Percentiles rank a stretch among this genome's conserved stretches.
Conservation (phyloP, 2,113 vertebrate species). For the Ailuropoda melanoleuca region DNA sequence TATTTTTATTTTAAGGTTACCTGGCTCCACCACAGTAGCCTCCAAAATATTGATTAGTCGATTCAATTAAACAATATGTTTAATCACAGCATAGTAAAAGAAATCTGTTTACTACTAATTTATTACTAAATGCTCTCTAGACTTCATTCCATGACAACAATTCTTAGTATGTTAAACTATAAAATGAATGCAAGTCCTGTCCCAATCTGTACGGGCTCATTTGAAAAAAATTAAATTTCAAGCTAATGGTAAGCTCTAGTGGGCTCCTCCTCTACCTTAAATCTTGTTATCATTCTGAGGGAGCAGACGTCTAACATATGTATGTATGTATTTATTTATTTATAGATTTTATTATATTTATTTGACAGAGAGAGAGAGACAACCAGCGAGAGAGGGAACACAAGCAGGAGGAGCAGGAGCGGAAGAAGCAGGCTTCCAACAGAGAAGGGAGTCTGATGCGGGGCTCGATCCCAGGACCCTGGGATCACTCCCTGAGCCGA, state of each 20-base stretch:
- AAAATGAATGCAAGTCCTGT: neutral
- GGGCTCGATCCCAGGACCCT: no score
- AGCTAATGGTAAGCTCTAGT: neutral
- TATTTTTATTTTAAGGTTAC: conserved; percentile 57
- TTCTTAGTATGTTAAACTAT: neutral
- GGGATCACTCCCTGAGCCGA: no score
- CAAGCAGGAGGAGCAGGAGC: no score
- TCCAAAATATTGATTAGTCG: neutral
- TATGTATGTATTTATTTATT: no score
- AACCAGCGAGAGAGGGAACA: no score
- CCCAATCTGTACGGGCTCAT: neutral
- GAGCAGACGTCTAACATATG: neutral
- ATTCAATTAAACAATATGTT: neutral
- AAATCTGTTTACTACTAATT: neutral
- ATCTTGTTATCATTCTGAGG: neutral
- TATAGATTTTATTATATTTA: no score
- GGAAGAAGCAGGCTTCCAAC: no score
- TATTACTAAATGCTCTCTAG: neutral
- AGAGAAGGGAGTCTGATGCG: no score
- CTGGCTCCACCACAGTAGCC: neutral
- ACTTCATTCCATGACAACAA: neutral
- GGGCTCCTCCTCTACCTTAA: neutral
- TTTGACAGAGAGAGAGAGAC: no score
- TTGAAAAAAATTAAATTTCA: neutral
- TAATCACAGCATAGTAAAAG: neutral